Conservation (phyloP, 37 sponge, comb jelly and placozoan species). For the Aplysina aerophoba region DNA sequence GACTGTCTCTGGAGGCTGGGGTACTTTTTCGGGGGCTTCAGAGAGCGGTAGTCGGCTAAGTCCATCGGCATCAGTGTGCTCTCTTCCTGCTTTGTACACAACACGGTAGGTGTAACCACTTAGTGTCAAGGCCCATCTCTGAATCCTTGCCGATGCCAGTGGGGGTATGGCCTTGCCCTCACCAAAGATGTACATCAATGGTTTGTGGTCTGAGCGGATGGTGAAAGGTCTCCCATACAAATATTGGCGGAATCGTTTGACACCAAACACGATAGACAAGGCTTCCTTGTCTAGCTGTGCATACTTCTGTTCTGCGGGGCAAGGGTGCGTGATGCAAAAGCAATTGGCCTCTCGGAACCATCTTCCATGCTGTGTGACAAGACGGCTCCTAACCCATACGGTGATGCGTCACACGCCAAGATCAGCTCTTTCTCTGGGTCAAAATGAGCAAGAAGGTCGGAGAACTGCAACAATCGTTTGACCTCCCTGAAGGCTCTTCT, state of each 20-base stretch:
- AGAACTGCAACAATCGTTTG: neutral
- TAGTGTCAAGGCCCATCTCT: slow-evolving; percentile 29
- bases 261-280: slow-evolving; percentile 25
- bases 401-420: slow-evolving; percentile 19
- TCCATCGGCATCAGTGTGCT: too few species aligned
- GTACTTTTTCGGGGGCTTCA: neutral
- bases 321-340: slow-evolving; percentile 27
- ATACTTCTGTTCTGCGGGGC: slow-evolving; percentile 44
- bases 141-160: slow-evolving; percentile 35
- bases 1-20: slow-evolving; percentile 8
- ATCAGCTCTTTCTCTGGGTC: neutral
- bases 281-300: slow-evolving; percentile 48
- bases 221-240: slow-evolving; percentile 14
- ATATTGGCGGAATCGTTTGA: slow-evolving; percentile 42
- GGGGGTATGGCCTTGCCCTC: slow-evolving; percentile 10
- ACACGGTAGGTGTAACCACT: too few species aligned
- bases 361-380: neutral
- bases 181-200: slow-evolving; percentile 9
- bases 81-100: too few species aligned
- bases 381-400: slow-evolving; percentile 39
- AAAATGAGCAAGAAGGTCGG: slow-evolving; percentile 1
- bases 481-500: neutral
- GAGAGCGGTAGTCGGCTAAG: too few species aligned
- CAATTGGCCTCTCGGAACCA: neutral
- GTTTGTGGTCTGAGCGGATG: slow-evolving; percentile 44